phyloP scores from a whole-genome alignment of 2,888 invertebrate genomes.

The Sesamia inferens region DNA sequence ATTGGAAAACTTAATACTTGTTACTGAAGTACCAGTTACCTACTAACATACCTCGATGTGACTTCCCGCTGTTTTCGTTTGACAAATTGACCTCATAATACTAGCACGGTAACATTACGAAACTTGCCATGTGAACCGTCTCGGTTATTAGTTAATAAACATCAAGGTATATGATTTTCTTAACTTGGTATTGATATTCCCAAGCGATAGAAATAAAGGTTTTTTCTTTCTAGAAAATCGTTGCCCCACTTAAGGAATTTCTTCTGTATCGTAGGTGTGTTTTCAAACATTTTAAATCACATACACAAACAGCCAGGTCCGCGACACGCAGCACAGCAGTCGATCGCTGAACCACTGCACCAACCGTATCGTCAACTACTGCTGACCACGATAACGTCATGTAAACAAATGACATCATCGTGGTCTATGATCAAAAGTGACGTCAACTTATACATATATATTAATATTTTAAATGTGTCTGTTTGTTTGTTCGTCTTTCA shows the following conservation, averaged over 20 bases:
- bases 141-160: slow-evolving; percentile 16
- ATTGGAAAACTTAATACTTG: slow-evolving; percentile 27
- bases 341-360: too few relatives aligned
- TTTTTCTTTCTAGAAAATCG: too few relatives aligned
- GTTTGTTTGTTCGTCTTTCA: too few relatives aligned
- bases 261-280: too few relatives aligned
- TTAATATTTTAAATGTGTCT: background rate
- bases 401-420: background rate
- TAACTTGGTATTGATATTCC: slow-evolving; percentile 7
- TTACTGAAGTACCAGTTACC: slow-evolving; percentile 23
- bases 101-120: slow-evolving; percentile 20
- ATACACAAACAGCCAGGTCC: too few relatives aligned
- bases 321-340: too few relatives aligned
- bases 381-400: too few relatives aligned
- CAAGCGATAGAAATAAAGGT: background rate
- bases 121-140: slow-evolving; percentile 20
- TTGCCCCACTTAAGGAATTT: too few relatives aligned
- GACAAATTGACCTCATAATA: slow-evolving; percentile 48
- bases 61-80: slow-evolving; percentile 46
- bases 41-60: slow-evolving; percentile 16
- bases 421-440: background rate
- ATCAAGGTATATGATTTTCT: slow-evolving; percentile 11
- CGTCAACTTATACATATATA: background rate
- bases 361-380: too few relatives aligned
- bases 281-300: too few relatives aligned